Evolutionary conservation across 2,113 vertebrate species (phyloP), one percentile per base, ranked within the genome.

Genomic region (Canis aureus): DNA sequence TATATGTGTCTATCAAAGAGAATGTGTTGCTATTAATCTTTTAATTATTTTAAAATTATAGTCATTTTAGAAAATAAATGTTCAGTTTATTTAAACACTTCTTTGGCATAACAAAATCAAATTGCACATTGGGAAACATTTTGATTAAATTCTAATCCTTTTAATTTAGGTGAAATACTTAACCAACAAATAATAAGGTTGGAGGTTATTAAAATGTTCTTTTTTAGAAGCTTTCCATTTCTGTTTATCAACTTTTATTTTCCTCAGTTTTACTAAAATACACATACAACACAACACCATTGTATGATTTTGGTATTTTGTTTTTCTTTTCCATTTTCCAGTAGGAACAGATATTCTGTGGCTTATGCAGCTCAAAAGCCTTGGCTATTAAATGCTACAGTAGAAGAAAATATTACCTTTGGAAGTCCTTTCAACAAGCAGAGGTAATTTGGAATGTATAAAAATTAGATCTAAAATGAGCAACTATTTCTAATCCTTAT

Each of bases 351-450:
- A 88, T 99, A 99, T 90, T 99, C 99, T 0, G 99, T 99, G 98
- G 99, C 99, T 94, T 99, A 99, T 0, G 99, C 99, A 69, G 99
- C 99, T 91, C 99, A 99, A 98, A 99, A 99, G 98, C 99, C 99
- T 0, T 99, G 99, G 99, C 99, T 99, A 97, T 98, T 99, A 90
- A 99, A 99, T 60, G 99, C 99, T 17, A 99, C 99, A 0, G 99
- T 99, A 95, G 99, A 99, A 97, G 99, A 99, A 38, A 99, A 99
- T 98, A 99, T 99, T 94, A 99, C 99, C 29, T 99, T 99, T 79
- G 99, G 99, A 32, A 99, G 99, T 92, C 99, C 99, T 11, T 99
- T 99, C 98, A 99, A 98, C 95, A 99, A 99, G 81, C 99, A 99
- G 96, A 99, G 99, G 99, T 99, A 98, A 98, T 71, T 96, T 80